Percentiles rank a stretch among this genome's conserved stretches.
Conservation (phyloP, 2,888 invertebrate genomes). For the Heterodera filipjevi region DNA sequence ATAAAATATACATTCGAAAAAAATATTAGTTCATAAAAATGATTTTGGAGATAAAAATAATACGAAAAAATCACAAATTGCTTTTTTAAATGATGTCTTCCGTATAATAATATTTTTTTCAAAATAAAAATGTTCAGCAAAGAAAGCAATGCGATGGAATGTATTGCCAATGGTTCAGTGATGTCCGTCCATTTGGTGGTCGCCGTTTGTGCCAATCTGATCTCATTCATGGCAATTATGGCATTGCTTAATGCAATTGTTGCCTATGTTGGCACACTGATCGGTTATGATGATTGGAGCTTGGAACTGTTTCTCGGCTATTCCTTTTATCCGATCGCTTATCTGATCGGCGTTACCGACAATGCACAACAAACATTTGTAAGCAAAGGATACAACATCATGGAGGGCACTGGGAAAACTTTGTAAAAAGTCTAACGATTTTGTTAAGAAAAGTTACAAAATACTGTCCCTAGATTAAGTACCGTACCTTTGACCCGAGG, state of each 20-base stretch:
- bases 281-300: slow-evolving; percentile 70
- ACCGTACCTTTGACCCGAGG: too few species aligned
- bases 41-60: not conserved
- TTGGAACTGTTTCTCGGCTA: slow-evolving; percentile 49
- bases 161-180: slow-evolving; percentile 84
- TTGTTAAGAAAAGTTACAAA: too few species aligned
- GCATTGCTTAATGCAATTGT: slow-evolving; percentile 81
- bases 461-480: too few species aligned
- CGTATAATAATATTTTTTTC: not conserved
- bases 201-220: slow-evolving; percentile 85
- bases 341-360: slow-evolving; percentile 56
- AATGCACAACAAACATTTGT: slow-evolving; percentile 38
- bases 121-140: not conserved
- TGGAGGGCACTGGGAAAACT: too few species aligned
- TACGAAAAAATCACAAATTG: slow-evolving; percentile 5
- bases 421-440: too few species aligned
- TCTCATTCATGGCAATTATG: slow-evolving; percentile 85
- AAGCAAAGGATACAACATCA: too few species aligned
- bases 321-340: slow-evolving; percentile 54
- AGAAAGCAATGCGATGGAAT: slow-evolving; percentile 75
- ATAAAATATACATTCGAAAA: too few species aligned
- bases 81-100: not conserved
- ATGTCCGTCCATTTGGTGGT: slow-evolving; percentile 80
- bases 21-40: too few species aligned
- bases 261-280: slow-evolving; percentile 79